These are phyloP conservation scores for Drosophila formosana DNA, from an alignment of 2,888 invertebrate genomes.

Conservation along the genomic window DNA sequence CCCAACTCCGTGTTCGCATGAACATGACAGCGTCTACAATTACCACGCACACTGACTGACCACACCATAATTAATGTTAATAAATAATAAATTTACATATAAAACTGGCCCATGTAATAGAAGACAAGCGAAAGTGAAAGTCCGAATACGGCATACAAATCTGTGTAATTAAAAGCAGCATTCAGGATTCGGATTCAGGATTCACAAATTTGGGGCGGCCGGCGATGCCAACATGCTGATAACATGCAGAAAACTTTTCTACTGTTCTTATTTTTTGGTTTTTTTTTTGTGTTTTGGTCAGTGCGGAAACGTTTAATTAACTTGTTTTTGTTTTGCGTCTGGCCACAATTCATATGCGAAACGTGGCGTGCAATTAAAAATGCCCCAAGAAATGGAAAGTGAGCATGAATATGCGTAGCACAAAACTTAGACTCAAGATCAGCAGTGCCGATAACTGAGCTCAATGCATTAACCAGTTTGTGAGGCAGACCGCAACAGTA, in stretches of 20 bases:
- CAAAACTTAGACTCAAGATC: slow-evolving; percentile 27
- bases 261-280: not conserved
- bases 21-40: slow-evolving; percentile 53
- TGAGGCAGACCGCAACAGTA: slow-evolving; percentile 24
- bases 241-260: slow-evolving; percentile 64
- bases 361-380: slow-evolving; percentile 72
- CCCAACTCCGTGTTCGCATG: slow-evolving; percentile 16
- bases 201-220: slow-evolving; percentile 7
- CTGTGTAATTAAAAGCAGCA: slow-evolving; percentile 70
- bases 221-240: slow-evolving; percentile 65
- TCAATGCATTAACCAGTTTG: slow-evolving; percentile 58
- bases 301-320: slow-evolving; percentile 75
- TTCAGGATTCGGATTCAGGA: slow-evolving; percentile 15
- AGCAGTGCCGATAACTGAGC: slow-evolving; percentile 17
- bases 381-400: slow-evolving; percentile 65
- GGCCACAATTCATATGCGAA: slow-evolving; percentile 72
- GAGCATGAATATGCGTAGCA: slow-evolving; percentile 26
- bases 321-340: slow-evolving; percentile 73
- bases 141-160: slow-evolving; percentile 72
- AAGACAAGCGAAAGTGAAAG: slow-evolving; percentile 65
- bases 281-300: not conserved
- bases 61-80: slow-evolving; percentile 79
- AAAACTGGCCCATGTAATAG: slow-evolving; percentile 62
- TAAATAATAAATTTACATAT: slow-evolving; percentile 80
- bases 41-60: slow-evolving; percentile 58